phyloP scores from a whole-genome alignment of 2,888 invertebrate species.

The Melanchra persicariae region DNA sequence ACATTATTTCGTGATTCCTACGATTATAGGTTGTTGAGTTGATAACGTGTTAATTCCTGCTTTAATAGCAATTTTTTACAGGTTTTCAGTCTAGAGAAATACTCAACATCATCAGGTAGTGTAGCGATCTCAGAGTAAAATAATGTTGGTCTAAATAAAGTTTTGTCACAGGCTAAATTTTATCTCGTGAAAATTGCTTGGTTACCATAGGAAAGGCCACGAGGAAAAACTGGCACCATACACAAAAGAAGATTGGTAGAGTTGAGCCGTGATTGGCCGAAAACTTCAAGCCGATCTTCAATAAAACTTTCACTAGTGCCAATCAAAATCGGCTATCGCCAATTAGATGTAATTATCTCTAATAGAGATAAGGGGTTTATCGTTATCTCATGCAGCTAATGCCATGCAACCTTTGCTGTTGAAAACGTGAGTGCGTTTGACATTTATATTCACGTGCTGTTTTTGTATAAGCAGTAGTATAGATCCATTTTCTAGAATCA shows the following conservation, averaged over 20 bases:
- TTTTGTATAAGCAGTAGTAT: not conserved
- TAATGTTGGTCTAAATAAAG: too few species aligned
- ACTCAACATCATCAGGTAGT: too few species aligned
- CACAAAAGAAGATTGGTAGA: not conserved
- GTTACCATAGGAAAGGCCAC: too few species aligned
- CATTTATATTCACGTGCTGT: conserved; percentile 9
- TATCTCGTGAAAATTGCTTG: too few species aligned
- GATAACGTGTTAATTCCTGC: too few species aligned
- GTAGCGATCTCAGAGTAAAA: too few species aligned
- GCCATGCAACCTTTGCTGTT: conserved; percentile 33
- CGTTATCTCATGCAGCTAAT: conserved; percentile 16
- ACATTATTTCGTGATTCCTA: too few species aligned
- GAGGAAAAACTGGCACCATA: too few species aligned
- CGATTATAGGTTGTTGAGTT: too few species aligned
- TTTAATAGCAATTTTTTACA: too few species aligned
- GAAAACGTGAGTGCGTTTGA: conserved; percentile 22
- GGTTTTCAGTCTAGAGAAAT: too few species aligned
- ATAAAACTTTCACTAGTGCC: conserved; percentile 30
- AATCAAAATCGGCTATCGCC: conserved; percentile 39
- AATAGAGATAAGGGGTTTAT: conserved; percentile 34
- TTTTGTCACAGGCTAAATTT: too few species aligned
- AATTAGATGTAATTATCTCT: conserved; percentile 34
- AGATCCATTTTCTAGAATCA: not conserved
- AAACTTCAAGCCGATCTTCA: conserved; percentile 9
- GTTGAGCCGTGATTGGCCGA: conserved; percentile 4